Percentiles rank a stretch among this genome's conserved stretches.
These are phyloP conservation scores for Hydropsyche tenuis DNA, from an alignment of 1,140 invertebrate genomes.

Conservation along the genomic window DNA sequence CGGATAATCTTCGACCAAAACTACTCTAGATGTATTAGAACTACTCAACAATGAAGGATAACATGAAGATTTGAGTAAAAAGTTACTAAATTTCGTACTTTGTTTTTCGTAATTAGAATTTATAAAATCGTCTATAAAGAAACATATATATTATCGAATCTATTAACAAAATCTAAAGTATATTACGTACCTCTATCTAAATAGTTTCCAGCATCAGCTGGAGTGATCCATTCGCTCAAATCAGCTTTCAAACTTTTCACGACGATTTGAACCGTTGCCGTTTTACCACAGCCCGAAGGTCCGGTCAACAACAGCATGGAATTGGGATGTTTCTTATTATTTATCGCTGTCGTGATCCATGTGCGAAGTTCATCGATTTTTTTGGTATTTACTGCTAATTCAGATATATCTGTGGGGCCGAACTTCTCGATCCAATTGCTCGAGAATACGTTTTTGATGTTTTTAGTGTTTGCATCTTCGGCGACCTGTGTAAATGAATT, in stretches of 20 bases:
- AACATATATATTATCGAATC: background rate
- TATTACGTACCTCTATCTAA: slow-evolving; percentile 55
- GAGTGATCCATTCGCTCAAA: slow-evolving; percentile 76
- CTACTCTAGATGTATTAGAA: slow-evolving; percentile 62
- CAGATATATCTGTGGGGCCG: slow-evolving; percentile 61
- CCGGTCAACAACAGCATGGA: slow-evolving; percentile 72
- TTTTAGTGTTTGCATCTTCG: background rate
- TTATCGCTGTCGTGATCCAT: slow-evolving; percentile 61
- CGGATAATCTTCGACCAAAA: slow-evolving; percentile 79
- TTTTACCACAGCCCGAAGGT: slow-evolving; percentile 77
- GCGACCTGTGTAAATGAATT: no score
- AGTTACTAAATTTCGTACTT: slow-evolving; percentile 70
- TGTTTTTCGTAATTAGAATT: slow-evolving; percentile 64
- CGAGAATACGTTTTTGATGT: background rate
- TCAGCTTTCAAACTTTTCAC: slow-evolving; percentile 66
- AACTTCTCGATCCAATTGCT: slow-evolving; percentile 65
- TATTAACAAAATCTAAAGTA: background rate
- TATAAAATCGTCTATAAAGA: slow-evolving; percentile 49
- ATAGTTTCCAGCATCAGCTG: slow-evolving; percentile 64
- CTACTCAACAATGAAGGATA: slow-evolving; percentile 69
- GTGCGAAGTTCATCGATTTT: slow-evolving; percentile 68
- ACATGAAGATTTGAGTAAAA: slow-evolving; percentile 71
- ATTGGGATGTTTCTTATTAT: slow-evolving; percentile 56
- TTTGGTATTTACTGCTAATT: slow-evolving; percentile 68
- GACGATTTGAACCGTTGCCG: slow-evolving; percentile 66